Conservation (phyloP, 1,140 invertebrate genomes). For the Manduca sexta region DNA sequence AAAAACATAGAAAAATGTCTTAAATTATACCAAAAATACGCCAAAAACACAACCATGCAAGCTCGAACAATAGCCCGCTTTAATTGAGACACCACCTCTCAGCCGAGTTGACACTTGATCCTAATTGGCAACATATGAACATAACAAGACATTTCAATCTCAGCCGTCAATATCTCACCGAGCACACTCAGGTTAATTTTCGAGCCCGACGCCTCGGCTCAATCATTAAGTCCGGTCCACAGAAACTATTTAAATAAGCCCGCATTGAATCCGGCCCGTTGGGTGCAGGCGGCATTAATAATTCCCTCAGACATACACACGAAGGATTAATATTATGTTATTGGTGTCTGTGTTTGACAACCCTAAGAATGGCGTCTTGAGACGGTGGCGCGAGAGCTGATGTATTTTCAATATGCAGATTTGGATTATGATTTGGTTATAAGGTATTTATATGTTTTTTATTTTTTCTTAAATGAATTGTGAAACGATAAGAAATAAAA, state of each 20-base stretch:
- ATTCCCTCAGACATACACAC: constrained; percentile 64
- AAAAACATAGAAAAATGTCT: no score
- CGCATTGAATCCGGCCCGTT: constrained; percentile 34
- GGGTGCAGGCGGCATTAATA: constrained; percentile 58
- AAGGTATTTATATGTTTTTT: neutral
- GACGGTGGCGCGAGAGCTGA: constrained; percentile 36
- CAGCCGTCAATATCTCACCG: no score
- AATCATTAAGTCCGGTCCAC: constrained; percentile 41
- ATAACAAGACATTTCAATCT: neutral
- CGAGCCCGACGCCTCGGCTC: constrained; percentile 17
- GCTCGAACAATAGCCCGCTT: no score
- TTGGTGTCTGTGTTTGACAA: constrained; percentile 57
- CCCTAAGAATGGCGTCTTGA: constrained; percentile 55
- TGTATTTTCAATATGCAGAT: no score
- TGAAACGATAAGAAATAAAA: no score
- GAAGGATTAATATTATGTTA: constrained; percentile 59
- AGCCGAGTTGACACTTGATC: neutral
- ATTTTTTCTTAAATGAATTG: no score
- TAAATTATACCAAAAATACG: no score
- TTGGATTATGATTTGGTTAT: no score
- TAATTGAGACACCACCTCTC: no score
- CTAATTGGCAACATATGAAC: neutral
- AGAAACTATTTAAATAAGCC: constrained; percentile 65
- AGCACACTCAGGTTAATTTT: constrained; percentile 11
- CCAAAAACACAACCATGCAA: no score